phyloP scores from a whole-genome alignment of 2,888 invertebrate species.

The Lasioglossum vierecki region DNA sequence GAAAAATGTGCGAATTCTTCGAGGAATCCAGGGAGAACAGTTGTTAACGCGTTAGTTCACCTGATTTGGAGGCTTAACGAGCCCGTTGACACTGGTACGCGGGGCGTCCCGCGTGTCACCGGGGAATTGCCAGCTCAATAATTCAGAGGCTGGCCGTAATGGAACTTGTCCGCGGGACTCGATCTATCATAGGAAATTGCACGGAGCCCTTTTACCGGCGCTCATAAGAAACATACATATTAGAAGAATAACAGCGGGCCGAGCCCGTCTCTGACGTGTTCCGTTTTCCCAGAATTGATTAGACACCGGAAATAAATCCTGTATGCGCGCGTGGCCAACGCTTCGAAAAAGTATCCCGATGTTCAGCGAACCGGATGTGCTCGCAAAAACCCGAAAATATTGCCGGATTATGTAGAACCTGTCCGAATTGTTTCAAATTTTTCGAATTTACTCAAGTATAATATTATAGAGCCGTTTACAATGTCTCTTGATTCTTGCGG shows the following conservation, averaged over 20 bases:
- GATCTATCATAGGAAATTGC: conserved; percentile 83
- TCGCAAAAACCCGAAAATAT: conserved; percentile 43
- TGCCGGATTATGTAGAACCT: conserved; percentile 40
- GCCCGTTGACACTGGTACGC: conserved; percentile 81
- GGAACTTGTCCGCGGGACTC: conserved; percentile 81
- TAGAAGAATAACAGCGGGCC: conserved; percentile 75
- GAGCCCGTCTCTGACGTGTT: conserved; percentile 64
- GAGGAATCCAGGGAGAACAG: conserved; percentile 55
- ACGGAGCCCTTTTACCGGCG: conserved; percentile 76
- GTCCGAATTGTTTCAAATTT: not conserved
- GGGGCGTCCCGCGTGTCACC: conserved; percentile 76
- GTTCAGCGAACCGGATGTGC: conserved; percentile 18
- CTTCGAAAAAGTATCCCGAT: conserved; percentile 26
- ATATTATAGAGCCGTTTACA: no score
- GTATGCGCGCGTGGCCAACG: conserved; percentile 52
- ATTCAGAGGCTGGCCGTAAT: conserved; percentile 81
- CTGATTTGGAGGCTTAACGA: conserved; percentile 80
- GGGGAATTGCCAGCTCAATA: conserved; percentile 82
- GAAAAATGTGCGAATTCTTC: not conserved
- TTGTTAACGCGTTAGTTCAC: conserved; percentile 73
- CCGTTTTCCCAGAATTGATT: conserved; percentile 76
- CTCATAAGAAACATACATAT: conserved; percentile 77
- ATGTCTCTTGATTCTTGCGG: no score
- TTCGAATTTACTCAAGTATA: no score
- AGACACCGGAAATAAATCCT: conserved; percentile 76